Evolutionary conservation across 2,797 vertebrate species (phyloP), one percentile per base, ranked within the genome.

Genomic region (Rallus crepitans): DNA sequence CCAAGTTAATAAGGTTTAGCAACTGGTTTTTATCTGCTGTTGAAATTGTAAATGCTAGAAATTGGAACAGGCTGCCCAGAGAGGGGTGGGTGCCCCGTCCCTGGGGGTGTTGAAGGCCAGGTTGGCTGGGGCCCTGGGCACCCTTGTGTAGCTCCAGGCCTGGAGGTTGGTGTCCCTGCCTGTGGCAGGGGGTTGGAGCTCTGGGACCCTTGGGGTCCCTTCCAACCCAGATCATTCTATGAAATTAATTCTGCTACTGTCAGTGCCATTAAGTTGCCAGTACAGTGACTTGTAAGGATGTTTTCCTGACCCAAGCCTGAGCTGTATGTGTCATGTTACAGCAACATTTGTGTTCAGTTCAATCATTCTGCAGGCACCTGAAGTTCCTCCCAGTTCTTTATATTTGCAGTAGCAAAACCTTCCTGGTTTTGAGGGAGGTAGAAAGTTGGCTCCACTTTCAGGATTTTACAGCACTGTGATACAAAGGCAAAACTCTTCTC

Each of bases 301-400:
- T n/a, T 71, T 78, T 84, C 23, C 39, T 6, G 3, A 4, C 3
- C 48, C 23, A 48, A 82, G 18, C 40, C 18, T 70, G 56, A 45
- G 37, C 52, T 69, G 15, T 19, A 5, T 28, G 14, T 24, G 9
- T 81, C 15, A 23, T 1, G 0, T 60, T 70, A 39, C 23, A 25
- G 1, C 40, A 15, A 5, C 4, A 0, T 19, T 79, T 2, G 0
- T 2, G 10, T 12, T 39, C 12, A 57, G 11, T 28, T 40, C 47
- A 48, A n/a, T 45, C 48, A 17, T 8, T 64, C 37, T 53, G 18
- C 0, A 0, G 4, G 23, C 4, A 15, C 30, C 7, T 30, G 5
- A 27, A 3, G 0, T 37, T 64, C n/a, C 45, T 53, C 1, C 13
- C 17, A 4, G 0, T 40, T 52, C 33, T n/a, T 65, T 35, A 37